Evolutionary conservation across 2,888 invertebrate genomes (phyloP).

Genomic region (Eulithis testata): DNA sequence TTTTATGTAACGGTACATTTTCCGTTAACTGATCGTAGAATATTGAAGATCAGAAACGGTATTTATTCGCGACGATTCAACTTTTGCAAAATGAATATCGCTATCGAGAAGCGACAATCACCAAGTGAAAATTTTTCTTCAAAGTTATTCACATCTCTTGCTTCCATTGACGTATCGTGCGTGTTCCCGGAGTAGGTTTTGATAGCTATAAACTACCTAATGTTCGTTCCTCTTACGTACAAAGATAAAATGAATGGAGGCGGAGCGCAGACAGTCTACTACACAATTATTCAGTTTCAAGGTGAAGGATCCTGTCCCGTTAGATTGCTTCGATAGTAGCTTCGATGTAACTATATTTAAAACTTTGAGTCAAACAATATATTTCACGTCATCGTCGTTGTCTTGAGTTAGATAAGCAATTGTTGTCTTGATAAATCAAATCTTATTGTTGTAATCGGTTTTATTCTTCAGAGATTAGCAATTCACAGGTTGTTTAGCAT

Average conservation of each 20-base stretch:
- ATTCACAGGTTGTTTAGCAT: slow-evolving; percentile 8
- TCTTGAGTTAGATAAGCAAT: background rate
- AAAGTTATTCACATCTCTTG: slow-evolving; percentile 4
- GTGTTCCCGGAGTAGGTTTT: slow-evolving; percentile 10
- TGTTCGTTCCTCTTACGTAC: slow-evolving; percentile 22
- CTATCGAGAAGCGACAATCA: background rate
- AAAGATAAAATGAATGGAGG: slow-evolving; percentile 32
- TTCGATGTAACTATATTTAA: slow-evolving; percentile 33
- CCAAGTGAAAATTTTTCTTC: background rate
- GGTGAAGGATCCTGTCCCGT: slow-evolving; percentile 48
- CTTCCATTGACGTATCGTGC: slow-evolving; percentile 16
- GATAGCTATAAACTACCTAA: slow-evolving; percentile 8
- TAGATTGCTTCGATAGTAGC: slow-evolving; percentile 24
- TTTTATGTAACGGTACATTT: too few relatives aligned
- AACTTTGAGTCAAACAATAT: slow-evolving; percentile 11
- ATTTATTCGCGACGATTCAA: slow-evolving; percentile 24
- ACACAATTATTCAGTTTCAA: slow-evolving; percentile 48
- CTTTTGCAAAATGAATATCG: background rate
- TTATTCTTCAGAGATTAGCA: slow-evolving; percentile 10
- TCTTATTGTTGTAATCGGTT: slow-evolving; percentile 9
- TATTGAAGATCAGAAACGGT: slow-evolving; percentile 15
- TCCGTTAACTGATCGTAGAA: background rate
- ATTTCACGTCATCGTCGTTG: slow-evolving; percentile 3
- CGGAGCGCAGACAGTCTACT: slow-evolving; percentile 21
- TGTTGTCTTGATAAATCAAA: slow-evolving; percentile 16